phyloP scores from a whole-genome alignment of 2,113 vertebrate genomes.

The Oriolus oriolus region DNA sequence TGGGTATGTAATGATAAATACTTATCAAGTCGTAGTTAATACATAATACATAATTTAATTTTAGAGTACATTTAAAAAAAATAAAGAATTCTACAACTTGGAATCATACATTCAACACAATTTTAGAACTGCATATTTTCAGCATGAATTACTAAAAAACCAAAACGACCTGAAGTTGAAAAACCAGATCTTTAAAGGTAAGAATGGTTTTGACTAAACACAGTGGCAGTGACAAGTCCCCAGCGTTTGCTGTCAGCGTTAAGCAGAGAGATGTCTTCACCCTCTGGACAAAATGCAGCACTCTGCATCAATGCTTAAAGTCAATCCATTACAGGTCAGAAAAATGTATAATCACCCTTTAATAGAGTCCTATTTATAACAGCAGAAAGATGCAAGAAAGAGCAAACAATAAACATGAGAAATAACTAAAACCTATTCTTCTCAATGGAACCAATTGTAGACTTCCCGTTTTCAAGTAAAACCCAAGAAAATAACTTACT shows the following conservation, averaged over 20 bases:
- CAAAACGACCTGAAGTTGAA: not conserved
- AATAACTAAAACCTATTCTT: not conserved
- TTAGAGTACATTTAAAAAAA: not conserved
- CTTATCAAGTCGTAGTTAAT: not conserved
- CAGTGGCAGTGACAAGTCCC: not conserved
- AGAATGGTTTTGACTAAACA: not conserved
- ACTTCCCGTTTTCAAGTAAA: not conserved
- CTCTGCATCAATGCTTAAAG: not conserved
- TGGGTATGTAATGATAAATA: not conserved
- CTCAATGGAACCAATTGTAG: not conserved
- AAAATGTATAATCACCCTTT: not conserved
- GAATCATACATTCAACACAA: not conserved
- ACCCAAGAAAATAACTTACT: slow-evolving; percentile 71
- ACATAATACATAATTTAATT: not conserved
- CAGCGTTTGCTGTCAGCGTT: not conserved
- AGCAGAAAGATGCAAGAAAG: not conserved
- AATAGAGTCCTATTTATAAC: not conserved
- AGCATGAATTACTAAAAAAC: not conserved
- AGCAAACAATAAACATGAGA: not conserved
- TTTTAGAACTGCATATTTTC: not conserved
- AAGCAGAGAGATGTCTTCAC: not conserved
- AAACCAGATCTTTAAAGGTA: not conserved
- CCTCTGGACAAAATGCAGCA: not conserved
- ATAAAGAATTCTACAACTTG: not conserved
- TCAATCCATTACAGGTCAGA: not conserved